Evolutionary conservation across 2,888 invertebrate species (phyloP), one percentile per base, ranked within the genome.

Genomic region (Chalcis sispes): DNA sequence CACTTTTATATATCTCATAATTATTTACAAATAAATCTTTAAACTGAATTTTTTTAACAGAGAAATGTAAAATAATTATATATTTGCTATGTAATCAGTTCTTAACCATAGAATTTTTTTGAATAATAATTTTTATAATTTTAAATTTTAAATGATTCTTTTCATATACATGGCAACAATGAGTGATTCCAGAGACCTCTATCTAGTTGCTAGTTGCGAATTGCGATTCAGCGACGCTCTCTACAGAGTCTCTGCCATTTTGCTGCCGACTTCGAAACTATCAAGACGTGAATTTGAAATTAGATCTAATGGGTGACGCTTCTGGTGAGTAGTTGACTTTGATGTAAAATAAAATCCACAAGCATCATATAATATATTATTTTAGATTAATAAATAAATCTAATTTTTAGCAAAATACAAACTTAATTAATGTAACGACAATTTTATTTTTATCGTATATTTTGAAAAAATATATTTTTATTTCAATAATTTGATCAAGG

Each of bases 401-500:
- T 36, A 7, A 27, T 42, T 27, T 8, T 40, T 66, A 23, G 2
- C 42, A 25, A 32, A 40, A 27, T 7, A 13, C n/a, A 20, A 25
- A 8, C 27, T 27, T 20, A 8, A 4, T 3, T 20, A n/a, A 42
- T n/a, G 0, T 0, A 20, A 27, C 3, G 13, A 2, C 13, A 13
- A 13, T 27, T 32, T 48, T 69, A 69, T 69, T 69, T 69, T 69
- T 46, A 4, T 5, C 4, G 25, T 25, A 52, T n/a, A n/a, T n/a
- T n/a, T n/a, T n/a, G n/a, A n/a, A n/a, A n/a, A n/a, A n/a, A n/a
- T n/a, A n/a, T n/a, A n/a, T n/a, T n/a, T n/a, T n/a, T n/a, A n/a
- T n/a, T n/a, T n/a, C n/a, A n/a, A n/a, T n/a, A n/a, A n/a, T n/a
- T n/a, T n/a, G n/a, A n/a, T n/a, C n/a, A n/a, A n/a, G n/a, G n/a